Percentiles rank a stretch among this genome's conserved stretches.
Evolutionary conservation across 2,113 vertebrate genomes (phyloP).

Genomic region (Zosterops borbonicus): DNA sequence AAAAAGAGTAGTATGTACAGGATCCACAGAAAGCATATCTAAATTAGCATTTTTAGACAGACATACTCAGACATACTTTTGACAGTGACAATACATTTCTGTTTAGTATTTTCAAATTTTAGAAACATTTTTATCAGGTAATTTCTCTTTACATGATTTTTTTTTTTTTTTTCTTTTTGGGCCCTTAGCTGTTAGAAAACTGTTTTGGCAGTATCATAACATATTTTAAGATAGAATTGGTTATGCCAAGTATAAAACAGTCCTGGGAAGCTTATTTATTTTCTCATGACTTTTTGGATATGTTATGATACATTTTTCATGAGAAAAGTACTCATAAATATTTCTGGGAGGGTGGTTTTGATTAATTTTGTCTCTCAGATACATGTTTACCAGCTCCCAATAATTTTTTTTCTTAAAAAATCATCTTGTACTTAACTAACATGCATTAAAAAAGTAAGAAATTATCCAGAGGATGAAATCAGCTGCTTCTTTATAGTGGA

Average conservation of each 20-base stretch:
- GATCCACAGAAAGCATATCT: background rate
- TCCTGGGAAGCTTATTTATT: background rate
- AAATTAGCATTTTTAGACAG: background rate
- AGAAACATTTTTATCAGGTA: background rate
- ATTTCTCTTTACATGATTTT: background rate
- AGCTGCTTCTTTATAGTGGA: background rate
- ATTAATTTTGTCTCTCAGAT: background rate
- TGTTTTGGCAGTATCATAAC: background rate
- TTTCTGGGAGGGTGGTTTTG: background rate
- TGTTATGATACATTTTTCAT: background rate
- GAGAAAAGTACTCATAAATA: background rate
- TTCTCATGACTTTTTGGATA: background rate
- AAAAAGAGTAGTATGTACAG: background rate
- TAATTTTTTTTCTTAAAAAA: background rate
- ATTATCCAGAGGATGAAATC: background rate
- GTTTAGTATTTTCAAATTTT: background rate
- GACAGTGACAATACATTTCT: background rate
- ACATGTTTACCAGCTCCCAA: background rate
- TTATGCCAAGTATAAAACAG: background rate
- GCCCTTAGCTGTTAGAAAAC: background rate
- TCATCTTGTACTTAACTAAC: background rate
- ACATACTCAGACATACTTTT: background rate
- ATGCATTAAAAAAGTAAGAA: background rate
- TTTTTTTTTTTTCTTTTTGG: background rate
- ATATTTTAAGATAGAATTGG: background rate